These are phyloP conservation scores for Tryphoninae sp. DNA, from an alignment of 2,888 invertebrate species.

Conservation along the genomic window DNA sequence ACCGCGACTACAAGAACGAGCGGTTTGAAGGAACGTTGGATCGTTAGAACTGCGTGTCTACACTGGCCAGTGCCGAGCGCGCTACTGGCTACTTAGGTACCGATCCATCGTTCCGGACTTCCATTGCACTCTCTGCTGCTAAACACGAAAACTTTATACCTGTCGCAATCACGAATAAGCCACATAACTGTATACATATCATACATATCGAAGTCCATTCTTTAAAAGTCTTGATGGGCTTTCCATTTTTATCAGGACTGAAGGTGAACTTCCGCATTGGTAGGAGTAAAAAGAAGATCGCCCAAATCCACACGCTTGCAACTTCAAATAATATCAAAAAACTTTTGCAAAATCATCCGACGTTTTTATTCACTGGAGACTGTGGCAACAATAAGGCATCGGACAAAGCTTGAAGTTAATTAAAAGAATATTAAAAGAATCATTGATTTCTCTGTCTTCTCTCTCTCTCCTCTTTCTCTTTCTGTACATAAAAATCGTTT, in stretches of 20 bases:
- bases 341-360: too few species aligned
- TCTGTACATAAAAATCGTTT: not conserved
- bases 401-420: not conserved
- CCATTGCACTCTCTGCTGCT: constrained; percentile 31
- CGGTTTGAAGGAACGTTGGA: constrained; percentile 18
- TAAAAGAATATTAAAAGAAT: not conserved
- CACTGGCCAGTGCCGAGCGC: constrained; percentile 72
- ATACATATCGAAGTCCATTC: not conserved
- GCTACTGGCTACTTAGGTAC: constrained; percentile 69
- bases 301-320: too few species aligned
- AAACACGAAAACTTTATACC: constrained; percentile 68
- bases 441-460: too few species aligned
- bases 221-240: not conserved
- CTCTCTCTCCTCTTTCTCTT: too few species aligned
- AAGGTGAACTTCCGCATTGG: not conserved
- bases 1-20: not conserved
- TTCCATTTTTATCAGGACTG: not conserved
- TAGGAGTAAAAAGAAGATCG: too few species aligned
- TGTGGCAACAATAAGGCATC: not conserved
- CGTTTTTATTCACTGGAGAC: too few species aligned
- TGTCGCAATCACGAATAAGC: constrained; percentile 62
- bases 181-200: constrained; percentile 47
- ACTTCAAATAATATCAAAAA: too few species aligned
- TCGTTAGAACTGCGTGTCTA: constrained; percentile 62
- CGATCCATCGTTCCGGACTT: constrained; percentile 64